These are phyloP conservation scores for Paguma larvata DNA, from an alignment of 2,797 vertebrate species.

Conservation along the genomic window DNA sequence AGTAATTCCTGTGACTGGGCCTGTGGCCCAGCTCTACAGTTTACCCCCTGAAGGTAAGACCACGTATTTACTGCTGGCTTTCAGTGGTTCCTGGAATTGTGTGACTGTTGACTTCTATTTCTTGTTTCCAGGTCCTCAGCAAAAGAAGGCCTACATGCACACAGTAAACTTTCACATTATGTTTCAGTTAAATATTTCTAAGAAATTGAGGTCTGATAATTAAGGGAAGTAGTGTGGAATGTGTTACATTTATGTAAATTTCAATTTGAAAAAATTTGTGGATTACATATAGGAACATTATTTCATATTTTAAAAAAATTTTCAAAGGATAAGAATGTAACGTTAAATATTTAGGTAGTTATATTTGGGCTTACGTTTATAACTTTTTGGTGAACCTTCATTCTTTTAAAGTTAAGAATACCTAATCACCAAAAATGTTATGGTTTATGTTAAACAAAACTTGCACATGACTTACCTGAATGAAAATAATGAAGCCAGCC, in stretches of 20 bases:
- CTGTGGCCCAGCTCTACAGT: constrained; percentile 96
- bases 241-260: neutral
- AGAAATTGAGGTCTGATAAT: neutral
- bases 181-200: constrained; percentile 43
- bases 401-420: constrained; percentile 32
- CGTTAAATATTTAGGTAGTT: constrained; percentile 16
- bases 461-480: neutral
- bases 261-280: constrained; percentile 42
- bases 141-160: neutral
- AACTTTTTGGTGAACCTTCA: constrained; percentile 23
- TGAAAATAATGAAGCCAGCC: constrained; percentile 48
- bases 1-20: constrained; percentile 92
- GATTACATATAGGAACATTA: neutral
- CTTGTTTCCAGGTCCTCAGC: neutral
- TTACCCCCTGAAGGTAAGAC: constrained; percentile 95
- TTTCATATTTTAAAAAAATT: constrained; percentile 23
- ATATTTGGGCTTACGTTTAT: constrained; percentile 43
- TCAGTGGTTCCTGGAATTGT: neutral
- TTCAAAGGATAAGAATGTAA: constrained; percentile 16
- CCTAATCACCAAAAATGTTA: neutral
- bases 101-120: neutral
- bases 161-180: neutral
- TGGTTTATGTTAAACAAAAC: neutral
- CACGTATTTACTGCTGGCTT: neutral
- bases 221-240: neutral